Percentiles rank a stretch among this genome's conserved stretches.
These are phyloP conservation scores for Falco berigora DNA, from an alignment of 2,797 vertebrate genomes.

Conservation along the genomic window DNA sequence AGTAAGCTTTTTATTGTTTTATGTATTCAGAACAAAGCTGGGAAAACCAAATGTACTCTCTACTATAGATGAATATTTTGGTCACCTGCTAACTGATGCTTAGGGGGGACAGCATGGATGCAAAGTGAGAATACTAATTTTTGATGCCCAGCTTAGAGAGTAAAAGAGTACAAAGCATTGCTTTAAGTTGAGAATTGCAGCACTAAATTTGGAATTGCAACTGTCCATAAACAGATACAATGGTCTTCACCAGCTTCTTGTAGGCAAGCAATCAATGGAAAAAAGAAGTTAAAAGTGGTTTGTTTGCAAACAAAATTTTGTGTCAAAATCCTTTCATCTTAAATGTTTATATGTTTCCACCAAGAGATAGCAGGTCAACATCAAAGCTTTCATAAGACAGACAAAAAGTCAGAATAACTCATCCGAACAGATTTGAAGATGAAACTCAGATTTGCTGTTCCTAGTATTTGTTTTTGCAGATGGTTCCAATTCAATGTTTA, in stretches of 20 bases:
- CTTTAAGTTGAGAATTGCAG: background rate
- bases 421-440: conserved; percentile 11
- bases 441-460: background rate
- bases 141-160: background rate
- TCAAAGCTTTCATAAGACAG: background rate
- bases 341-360: conserved; percentile 62
- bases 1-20: background rate
- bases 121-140: background rate
- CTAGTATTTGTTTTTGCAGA: background rate
- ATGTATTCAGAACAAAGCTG: background rate
- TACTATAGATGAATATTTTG: background rate
- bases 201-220: background rate
- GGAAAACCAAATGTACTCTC: background rate
- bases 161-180: background rate
- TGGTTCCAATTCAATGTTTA: background rate
- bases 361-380: conserved; percentile 1
- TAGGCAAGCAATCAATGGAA: background rate
- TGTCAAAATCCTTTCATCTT: background rate
- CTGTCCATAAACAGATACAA: background rate
- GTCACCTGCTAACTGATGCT: background rate
- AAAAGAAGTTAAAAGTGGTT: background rate
- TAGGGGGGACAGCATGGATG: background rate
- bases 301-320: conserved; percentile 24
- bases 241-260: background rate
- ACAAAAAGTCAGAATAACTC: background rate